Evolutionary conservation across 35 echinoderm and acorn worm species (phyloP).

Genomic region (Patiria miniata): DNA sequence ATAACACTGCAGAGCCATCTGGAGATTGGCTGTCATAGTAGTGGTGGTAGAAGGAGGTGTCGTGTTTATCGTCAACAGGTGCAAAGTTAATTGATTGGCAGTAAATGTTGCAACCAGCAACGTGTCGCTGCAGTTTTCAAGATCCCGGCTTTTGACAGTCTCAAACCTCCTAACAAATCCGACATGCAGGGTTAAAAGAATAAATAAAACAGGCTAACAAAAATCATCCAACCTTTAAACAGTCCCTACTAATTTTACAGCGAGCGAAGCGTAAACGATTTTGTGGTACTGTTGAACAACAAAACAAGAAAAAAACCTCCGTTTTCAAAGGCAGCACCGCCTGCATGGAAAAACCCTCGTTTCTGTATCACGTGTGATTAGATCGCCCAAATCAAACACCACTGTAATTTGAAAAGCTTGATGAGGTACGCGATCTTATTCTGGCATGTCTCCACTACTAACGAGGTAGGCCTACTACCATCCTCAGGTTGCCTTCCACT

Average conservation of each 20-base stretch:
- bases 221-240: background rate
- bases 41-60: background rate
- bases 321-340: background rate
- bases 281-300: background rate
- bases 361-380: no score
- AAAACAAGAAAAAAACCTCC: background rate
- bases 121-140: no score
- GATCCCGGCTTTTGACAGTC: no score
- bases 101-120: background rate
- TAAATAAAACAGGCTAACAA: background rate
- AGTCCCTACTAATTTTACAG: background rate
- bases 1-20: background rate
- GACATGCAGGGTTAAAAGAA: no score
- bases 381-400: no score
- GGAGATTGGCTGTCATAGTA: no score
- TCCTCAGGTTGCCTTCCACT: no score
- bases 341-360: background rate
- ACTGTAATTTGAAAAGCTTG: no score
- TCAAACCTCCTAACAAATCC: no score
- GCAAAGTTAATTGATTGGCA: constrained; percentile 9
- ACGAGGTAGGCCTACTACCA: no score
- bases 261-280: background rate
- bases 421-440: no score
- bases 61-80: constrained; percentile 11
- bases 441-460: no score